Evolutionary conservation across 2,888 invertebrate species (phyloP).

Genomic region (Fragum fragum): DNA sequence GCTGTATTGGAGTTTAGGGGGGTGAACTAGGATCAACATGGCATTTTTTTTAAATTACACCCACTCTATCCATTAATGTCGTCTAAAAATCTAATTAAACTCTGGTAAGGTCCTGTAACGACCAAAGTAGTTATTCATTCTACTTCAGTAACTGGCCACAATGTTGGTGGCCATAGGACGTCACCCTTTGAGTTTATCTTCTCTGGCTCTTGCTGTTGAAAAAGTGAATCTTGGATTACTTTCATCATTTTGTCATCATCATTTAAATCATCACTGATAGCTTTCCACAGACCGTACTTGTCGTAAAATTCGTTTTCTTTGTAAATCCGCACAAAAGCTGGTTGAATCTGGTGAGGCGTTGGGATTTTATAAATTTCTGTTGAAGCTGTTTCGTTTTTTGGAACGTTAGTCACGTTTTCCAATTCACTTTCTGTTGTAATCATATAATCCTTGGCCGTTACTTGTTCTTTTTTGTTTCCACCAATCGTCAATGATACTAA

Average conservation of each 20-base stretch:
- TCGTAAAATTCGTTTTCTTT: conserved; percentile 1
- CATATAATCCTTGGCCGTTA: too few species aligned
- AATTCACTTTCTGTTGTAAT: too few species aligned
- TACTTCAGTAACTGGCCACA: neutral
- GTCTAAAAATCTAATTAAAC: too few species aligned
- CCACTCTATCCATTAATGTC: too few species aligned
- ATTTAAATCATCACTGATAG: neutral
- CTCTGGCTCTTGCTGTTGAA: neutral
- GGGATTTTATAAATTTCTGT: neutral
- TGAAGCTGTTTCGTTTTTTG: neutral
- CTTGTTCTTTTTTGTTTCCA: too few species aligned
- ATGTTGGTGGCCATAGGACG: neutral
- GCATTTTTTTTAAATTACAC: too few species aligned
- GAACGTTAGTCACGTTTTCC: too few species aligned
- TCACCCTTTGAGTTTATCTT: neutral
- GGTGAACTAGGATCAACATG: too few species aligned
- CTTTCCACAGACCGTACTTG: conserved; percentile 9
- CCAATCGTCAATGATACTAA: too few species aligned
- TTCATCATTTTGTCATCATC: neutral
- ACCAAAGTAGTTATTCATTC: too few species aligned
- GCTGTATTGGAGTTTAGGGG: too few species aligned
- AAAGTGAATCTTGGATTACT: neutral
- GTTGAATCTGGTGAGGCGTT: neutral
- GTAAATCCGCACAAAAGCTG: conserved; percentile 4
- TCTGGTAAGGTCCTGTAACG: too few species aligned